phyloP scores from a whole-genome alignment of 2,113 vertebrate species.

The Oplegnathus fasciatus region DNA sequence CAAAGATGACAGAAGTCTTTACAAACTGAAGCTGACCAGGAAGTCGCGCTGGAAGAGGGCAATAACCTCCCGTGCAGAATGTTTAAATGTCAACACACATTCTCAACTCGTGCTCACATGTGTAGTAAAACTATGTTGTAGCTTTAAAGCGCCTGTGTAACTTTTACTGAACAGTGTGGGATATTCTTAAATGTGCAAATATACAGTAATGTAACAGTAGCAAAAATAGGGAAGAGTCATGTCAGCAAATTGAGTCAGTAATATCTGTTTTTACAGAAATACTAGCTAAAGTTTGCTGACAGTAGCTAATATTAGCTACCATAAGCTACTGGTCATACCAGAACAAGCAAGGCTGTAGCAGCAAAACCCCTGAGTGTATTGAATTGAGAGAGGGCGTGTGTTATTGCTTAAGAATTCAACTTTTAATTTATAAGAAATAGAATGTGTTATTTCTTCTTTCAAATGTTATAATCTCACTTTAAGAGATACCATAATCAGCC shows the following conservation, averaged over 20 bases:
- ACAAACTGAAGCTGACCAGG: background rate
- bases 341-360: too few relatives aligned
- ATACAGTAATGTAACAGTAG: background rate
- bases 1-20: background rate
- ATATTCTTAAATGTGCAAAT: background rate
- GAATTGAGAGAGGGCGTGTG: background rate
- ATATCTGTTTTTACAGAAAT: background rate
- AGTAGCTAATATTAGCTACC: too few relatives aligned
- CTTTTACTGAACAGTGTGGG: background rate
- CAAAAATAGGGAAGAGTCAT: background rate
- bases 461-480: background rate
- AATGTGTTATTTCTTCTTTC: background rate
- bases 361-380: background rate
- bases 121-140: background rate
- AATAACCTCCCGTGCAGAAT: constrained; percentile 28
- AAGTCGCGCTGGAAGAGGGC: constrained; percentile 5
- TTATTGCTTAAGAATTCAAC: background rate
- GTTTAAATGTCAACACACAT: constrained; percentile 4
- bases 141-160: background rate
- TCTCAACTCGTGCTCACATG: background rate
- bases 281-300: too few relatives aligned
- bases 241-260: background rate
- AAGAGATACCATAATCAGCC: background rate
- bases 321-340: too few relatives aligned
- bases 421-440: background rate